These are phyloP conservation scores for Monochamus alternatus DNA, from an alignment of 2,888 invertebrate species.

Conservation along the genomic window DNA sequence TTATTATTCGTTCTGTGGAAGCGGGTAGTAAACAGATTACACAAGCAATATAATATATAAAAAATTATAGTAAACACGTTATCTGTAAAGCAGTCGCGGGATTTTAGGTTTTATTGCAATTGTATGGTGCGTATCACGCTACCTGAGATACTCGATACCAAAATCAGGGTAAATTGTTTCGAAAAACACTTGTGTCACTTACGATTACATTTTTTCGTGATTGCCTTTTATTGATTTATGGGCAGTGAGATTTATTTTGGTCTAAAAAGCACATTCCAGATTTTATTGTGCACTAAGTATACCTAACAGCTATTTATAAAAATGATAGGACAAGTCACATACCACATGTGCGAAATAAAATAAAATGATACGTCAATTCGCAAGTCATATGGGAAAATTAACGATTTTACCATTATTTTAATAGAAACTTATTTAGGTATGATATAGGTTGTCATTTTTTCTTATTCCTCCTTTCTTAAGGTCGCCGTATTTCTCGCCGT, in stretches of 20 bases:
- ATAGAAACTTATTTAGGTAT: no score
- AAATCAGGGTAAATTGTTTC: background rate
- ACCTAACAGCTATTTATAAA: no score
- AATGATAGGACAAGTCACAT: no score
- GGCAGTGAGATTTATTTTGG: background rate
- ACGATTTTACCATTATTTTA: no score
- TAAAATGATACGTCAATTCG: no score
- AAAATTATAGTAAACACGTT: constrained; percentile 23
- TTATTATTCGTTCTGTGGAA: constrained; percentile 37
- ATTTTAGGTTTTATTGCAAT: background rate
- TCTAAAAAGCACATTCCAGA: no score
- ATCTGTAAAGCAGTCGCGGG: background rate
- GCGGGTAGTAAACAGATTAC: constrained; percentile 19
- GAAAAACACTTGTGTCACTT: background rate
- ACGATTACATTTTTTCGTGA: background rate
- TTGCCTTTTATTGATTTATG: constrained; percentile 3
- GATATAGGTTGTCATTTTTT: no score
- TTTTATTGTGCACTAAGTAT: no score
- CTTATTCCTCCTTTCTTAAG: no score
- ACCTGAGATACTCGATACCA: background rate
- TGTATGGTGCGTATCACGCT: background rate
- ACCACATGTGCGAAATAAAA: background rate
- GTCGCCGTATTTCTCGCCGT: no score
- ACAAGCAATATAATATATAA: background rate
- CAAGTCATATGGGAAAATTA: no score